phyloP scores from a whole-genome alignment of 2,113 vertebrate species.

The Proteles cristata region DNA sequence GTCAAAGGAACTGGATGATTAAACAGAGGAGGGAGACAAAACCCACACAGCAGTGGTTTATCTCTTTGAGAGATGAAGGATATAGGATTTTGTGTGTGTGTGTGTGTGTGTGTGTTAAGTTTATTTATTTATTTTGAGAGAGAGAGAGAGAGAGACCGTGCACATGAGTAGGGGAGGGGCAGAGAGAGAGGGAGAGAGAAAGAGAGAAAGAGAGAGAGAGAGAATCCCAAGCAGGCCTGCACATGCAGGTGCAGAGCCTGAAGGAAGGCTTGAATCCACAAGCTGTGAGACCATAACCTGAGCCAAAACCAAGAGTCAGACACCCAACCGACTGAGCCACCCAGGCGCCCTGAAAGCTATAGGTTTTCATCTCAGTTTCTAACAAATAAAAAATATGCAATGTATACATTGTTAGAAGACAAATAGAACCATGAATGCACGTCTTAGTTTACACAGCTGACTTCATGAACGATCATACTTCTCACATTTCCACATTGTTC shows the following conservation, averaged over 20 bases:
- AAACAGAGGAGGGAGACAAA: background rate
- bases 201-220: too few relatives aligned
- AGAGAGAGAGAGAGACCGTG: too few relatives aligned
- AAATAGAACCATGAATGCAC: background rate
- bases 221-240: too few relatives aligned
- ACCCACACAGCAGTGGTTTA: background rate
- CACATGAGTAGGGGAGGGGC: too few relatives aligned
- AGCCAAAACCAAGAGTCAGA: too few relatives aligned
- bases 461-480: background rate
- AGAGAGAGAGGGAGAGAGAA: too few relatives aligned
- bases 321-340: too few relatives aligned
- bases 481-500: background rate
- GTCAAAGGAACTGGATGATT: background rate
- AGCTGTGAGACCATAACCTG: too few relatives aligned
- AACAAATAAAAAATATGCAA: conserved; percentile 3
- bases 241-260: too few relatives aligned
- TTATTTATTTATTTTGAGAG: background rate
- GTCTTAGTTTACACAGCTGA: background rate
- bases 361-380: background rate
- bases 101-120: background rate
- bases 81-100: background rate
- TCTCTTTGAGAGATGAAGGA: background rate
- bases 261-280: too few relatives aligned
- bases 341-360: too few relatives aligned
- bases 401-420: background rate